Conservation (phyloP, 2,888 invertebrate species). For the Vanessa cardui region DNA sequence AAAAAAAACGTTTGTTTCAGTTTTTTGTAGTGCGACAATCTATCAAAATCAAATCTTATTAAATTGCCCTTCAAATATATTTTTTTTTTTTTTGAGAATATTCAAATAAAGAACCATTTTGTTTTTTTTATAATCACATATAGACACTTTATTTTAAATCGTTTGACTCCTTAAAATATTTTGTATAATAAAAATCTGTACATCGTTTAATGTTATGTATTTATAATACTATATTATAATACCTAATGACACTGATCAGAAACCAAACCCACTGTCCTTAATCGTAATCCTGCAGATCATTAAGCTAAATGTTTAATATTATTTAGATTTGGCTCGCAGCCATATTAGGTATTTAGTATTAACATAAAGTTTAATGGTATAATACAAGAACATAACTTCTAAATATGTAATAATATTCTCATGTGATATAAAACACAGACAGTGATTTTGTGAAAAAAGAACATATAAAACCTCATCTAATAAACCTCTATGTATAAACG, state of each 20-base stretch:
- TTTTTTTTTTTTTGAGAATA: too few species aligned
- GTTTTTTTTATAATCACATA: too few species aligned
- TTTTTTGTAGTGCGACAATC: too few species aligned
- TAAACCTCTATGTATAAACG: too few species aligned
- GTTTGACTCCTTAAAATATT: not conserved
- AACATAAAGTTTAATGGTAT: slow-evolving; percentile 35
- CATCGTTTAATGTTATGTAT: not conserved
- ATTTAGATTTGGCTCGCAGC: slow-evolving; percentile 35
- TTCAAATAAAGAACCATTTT: too few species aligned
- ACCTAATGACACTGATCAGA: not conserved
- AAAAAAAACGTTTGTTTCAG: too few species aligned
- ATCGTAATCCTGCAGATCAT: slow-evolving; percentile 9
- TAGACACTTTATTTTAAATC: too few species aligned
- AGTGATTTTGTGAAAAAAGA: not conserved
- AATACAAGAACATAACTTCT: slow-evolving; percentile 28
- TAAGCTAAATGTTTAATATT: slow-evolving; percentile 30
- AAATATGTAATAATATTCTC: slow-evolving; percentile 26
- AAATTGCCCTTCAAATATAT: too few species aligned
- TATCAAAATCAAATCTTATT: too few species aligned
- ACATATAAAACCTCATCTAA: slow-evolving; percentile 27
- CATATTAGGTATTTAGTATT: slow-evolving; percentile 31
- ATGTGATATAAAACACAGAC: slow-evolving; percentile 16
- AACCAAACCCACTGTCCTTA: not conserved
- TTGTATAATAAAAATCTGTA: not conserved
- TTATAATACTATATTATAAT: not conserved